Conservation (phyloP, 2,797 vertebrate genomes). For the Anguilla marmorata region DNA sequence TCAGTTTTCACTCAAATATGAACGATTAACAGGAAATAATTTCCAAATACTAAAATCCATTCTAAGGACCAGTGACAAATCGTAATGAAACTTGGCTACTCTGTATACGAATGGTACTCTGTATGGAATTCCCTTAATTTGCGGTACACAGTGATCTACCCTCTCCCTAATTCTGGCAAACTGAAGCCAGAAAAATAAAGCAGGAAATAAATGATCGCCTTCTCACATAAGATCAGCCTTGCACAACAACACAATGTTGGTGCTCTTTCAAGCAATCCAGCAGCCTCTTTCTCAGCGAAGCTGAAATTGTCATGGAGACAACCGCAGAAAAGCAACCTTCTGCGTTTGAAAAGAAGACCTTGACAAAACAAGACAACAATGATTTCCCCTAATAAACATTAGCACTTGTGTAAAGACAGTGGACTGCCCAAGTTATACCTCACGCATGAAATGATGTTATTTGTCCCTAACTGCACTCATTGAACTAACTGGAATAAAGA, state of each 20-base stretch:
- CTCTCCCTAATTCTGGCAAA: background rate
- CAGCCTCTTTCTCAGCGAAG: conserved; percentile 41
- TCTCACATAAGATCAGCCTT: conserved; percentile 3
- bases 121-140: background rate
- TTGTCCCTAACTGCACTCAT: background rate
- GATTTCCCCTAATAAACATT: background rate
- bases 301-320: conserved; percentile 44
- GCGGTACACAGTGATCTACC: too few relatives aligned
- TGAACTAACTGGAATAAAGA: background rate
- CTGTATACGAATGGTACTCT: background rate
- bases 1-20: conserved; percentile 5
- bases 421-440: background rate
- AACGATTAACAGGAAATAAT: background rate
- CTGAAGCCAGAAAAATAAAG: background rate
- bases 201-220: background rate
- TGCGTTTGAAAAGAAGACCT: background rate
- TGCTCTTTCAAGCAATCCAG: conserved; percentile 7
- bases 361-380: background rate
- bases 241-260: background rate
- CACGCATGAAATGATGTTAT: background rate
- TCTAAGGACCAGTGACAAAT: background rate
- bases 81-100: background rate
- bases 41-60: background rate
- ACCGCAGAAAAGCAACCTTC: conserved; percentile 40
- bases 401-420: background rate